Percentiles rank a stretch among this genome's conserved stretches.
phyloP scores from a whole-genome alignment of 2,888 invertebrate species.

The Catocala sponsa region DNA sequence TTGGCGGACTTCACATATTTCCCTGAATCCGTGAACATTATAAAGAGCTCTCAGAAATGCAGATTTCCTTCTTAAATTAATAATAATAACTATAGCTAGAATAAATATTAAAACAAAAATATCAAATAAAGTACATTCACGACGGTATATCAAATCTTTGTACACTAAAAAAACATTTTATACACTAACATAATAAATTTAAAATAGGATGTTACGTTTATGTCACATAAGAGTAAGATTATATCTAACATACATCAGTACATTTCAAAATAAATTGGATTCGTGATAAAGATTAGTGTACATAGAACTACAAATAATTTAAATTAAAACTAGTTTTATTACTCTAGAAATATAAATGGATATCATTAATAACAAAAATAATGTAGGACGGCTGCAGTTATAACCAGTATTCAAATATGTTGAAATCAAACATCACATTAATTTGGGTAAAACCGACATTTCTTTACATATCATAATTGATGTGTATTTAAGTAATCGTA shows the following conservation, averaged over 20 bases:
- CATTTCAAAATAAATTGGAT: constrained; percentile 11
- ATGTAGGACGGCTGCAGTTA: background rate
- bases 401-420: constrained; percentile 1
- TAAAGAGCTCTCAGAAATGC: no score
- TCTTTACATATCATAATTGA: constrained; percentile 14
- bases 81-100: no score
- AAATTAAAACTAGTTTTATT: background rate
- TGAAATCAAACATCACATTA: background rate
- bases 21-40: no score
- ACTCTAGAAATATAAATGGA: constrained; percentile 7
- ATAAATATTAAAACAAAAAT: no score
- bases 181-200: constrained; percentile 1
- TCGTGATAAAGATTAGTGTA: background rate
- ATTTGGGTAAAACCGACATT: constrained; percentile 1
- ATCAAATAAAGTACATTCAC: no score
- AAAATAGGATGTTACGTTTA: background rate
- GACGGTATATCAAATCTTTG: no score
- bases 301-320: background rate
- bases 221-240: background rate
- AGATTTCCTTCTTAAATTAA: no score
- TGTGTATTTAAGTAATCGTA: constrained; percentile 25
- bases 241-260: constrained; percentile 14
- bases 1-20: no score
- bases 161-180: no score
- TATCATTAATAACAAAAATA: background rate